phyloP scores from a whole-genome alignment of 2,888 invertebrate genomes.

The Sialis lutaria region DNA sequence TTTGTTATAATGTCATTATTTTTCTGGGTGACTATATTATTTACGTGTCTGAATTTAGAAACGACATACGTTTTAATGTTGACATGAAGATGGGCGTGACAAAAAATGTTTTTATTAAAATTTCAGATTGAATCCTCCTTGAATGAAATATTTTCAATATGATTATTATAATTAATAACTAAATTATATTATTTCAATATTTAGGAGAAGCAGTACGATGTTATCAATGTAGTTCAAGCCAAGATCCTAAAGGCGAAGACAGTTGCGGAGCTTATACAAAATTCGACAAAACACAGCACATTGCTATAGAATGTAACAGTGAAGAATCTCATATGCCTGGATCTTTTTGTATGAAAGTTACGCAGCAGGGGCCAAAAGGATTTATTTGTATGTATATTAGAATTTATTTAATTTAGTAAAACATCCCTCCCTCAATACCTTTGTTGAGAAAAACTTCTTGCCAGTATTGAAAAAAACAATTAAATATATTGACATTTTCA shows the following conservation, averaged over 20 bases:
- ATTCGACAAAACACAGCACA: slow-evolving; percentile 72
- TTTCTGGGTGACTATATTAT: no score
- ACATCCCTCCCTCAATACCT: background rate
- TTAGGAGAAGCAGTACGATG: slow-evolving; percentile 62
- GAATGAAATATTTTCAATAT: no score
- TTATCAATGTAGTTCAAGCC: slow-evolving; percentile 83
- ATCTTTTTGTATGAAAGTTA: slow-evolving; percentile 89
- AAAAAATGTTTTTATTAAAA: no score
- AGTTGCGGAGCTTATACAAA: slow-evolving; percentile 78
- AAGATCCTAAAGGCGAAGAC: slow-evolving; percentile 63
- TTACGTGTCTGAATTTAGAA: no score
- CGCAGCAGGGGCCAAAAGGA: slow-evolving; percentile 84
- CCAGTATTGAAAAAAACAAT: background rate
- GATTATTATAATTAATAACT: slow-evolving; percentile 1
- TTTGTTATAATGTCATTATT: no score
- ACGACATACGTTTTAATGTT: no score
- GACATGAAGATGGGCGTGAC: no score
- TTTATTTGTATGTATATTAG: slow-evolving; percentile 71
- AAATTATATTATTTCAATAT: slow-evolving; percentile 10
- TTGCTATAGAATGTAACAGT: slow-evolving; percentile 83
- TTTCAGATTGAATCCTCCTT: no score
- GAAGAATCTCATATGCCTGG: slow-evolving; percentile 90
- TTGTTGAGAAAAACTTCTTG: background rate
- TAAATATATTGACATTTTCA: slow-evolving; percentile 23
- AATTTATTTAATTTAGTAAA: slow-evolving; percentile 2